phyloP scores from a whole-genome alignment of 2,797 vertebrate genomes.

The Enteromius viviparus region DNA sequence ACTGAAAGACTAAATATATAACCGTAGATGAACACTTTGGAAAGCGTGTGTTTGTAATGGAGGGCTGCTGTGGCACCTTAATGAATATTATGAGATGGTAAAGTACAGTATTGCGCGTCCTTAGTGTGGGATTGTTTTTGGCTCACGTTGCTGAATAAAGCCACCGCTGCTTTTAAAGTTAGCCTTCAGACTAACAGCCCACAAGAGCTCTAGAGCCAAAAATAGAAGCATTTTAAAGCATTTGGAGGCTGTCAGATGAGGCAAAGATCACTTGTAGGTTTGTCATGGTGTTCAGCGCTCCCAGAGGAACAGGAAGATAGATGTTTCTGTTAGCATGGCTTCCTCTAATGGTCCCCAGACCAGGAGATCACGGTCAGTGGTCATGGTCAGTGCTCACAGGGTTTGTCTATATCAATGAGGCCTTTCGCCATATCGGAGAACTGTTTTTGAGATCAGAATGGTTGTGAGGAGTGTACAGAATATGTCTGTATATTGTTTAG shows the following conservation, averaged over 20 bases:
- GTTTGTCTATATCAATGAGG: constrained; percentile 8
- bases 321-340: constrained; percentile 42
- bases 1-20: constrained; percentile 39
- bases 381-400: constrained; percentile 18
- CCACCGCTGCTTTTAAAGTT: neutral
- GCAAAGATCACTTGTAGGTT: constrained; percentile 26
- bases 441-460: constrained; percentile 8
- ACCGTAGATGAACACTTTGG: constrained; percentile 30
- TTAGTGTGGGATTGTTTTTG: constrained; percentile 29
- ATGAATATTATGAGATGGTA: constrained; percentile 44
- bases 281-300: neutral
- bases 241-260: constrained; percentile 19
- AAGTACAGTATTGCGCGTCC: constrained; percentile 22
- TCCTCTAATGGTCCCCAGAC: constrained; percentile 12
- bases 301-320: constrained; percentile 33
- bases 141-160: neutral
- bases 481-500: neutral
- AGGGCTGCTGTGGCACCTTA: constrained; percentile 45
- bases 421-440: constrained; percentile 6
- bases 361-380: constrained; percentile 23
- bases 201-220: neutral
- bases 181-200: constrained; percentile 24
- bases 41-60: constrained; percentile 15
- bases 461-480: neutral
- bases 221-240: constrained; percentile 5